Evolutionary conservation across 2,888 invertebrate genomes (phyloP).

Genomic region (Crepidodera aurea): DNA sequence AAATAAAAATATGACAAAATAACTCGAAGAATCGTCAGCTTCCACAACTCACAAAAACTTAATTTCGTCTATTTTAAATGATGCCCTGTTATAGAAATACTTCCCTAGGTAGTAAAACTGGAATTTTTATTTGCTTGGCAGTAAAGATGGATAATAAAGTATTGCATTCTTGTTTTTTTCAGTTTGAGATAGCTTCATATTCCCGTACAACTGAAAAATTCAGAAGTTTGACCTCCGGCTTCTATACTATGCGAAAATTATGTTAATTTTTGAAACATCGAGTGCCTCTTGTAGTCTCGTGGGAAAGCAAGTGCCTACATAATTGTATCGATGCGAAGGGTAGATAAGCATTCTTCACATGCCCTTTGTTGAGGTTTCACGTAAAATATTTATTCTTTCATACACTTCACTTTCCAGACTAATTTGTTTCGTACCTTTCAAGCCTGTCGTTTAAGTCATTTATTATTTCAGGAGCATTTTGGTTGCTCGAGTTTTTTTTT

Average conservation of each 20-base stretch:
- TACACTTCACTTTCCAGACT: constrained; percentile 9
- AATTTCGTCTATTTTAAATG: too few relatives aligned
- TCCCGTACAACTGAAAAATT: too few relatives aligned
- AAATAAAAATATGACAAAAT: too few relatives aligned
- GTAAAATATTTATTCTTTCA: constrained; percentile 30
- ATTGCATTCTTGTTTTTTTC: too few relatives aligned
- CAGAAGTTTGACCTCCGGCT: not conserved
- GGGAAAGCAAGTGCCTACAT: constrained; percentile 13
- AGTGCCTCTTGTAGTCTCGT: constrained; percentile 18
- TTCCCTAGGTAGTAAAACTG: too few relatives aligned
- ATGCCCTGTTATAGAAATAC: too few relatives aligned
- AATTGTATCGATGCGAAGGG: constrained; percentile 29
- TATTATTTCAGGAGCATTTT: not conserved
- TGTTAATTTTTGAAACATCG: constrained; percentile 20
- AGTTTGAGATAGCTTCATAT: too few relatives aligned
- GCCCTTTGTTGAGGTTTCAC: constrained; percentile 29
- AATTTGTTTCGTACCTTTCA: constrained; percentile 10
- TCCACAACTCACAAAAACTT: too few relatives aligned
- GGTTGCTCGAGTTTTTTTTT: not conserved
- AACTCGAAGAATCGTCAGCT: too few relatives aligned
- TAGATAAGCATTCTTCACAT: constrained; percentile 30
- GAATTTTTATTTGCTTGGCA: too few relatives aligned
- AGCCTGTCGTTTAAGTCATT: not conserved
- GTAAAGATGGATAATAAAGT: too few relatives aligned
- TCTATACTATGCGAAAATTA: constrained; percentile 9